phyloP scores from a whole-genome alignment of 2,888 invertebrate genomes.

The Caenorhabditis sp. region DNA sequence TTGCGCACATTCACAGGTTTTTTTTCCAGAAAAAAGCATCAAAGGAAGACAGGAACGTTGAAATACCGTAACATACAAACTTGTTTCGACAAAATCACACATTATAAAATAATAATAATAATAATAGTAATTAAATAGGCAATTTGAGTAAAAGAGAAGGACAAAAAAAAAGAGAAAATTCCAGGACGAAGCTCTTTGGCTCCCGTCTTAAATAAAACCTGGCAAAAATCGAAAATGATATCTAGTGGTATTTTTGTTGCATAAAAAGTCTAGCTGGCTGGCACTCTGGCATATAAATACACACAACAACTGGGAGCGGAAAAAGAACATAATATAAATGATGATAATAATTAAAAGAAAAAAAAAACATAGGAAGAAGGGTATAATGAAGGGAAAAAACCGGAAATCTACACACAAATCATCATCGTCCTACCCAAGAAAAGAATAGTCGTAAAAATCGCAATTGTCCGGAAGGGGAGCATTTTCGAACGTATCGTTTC shows the following conservation, averaged over 20 bases:
- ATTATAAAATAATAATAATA: background rate
- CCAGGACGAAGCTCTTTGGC: too few species aligned
- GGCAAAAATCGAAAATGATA: background rate
- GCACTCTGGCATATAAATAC: background rate
- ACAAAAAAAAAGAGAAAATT: background rate
- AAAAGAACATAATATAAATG: background rate
- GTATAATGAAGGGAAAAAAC: background rate
- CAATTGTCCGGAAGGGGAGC: constrained; percentile 29
- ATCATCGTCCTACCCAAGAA: constrained; percentile 33
- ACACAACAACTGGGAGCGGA: constrained; percentile 1
- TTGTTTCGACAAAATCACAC: constrained; percentile 1
- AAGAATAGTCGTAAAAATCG: constrained; percentile 40
- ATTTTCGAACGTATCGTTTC: constrained; percentile 3
- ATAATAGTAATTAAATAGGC: too few species aligned
- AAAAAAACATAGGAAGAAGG: background rate
- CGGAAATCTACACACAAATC: background rate
- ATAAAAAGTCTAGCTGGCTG: background rate
- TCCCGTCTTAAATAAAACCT: background rate
- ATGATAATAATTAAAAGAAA: background rate
- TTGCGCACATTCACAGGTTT: background rate
- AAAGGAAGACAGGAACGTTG: background rate
- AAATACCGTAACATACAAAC: background rate
- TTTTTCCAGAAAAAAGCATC: too few species aligned
- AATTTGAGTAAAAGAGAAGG: background rate
- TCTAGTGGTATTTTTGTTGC: background rate